Evolutionary conservation across 2,113 vertebrate species (phyloP), one percentile per base, ranked within the genome.

Genomic region (Salvelinus alpinus): DNA sequence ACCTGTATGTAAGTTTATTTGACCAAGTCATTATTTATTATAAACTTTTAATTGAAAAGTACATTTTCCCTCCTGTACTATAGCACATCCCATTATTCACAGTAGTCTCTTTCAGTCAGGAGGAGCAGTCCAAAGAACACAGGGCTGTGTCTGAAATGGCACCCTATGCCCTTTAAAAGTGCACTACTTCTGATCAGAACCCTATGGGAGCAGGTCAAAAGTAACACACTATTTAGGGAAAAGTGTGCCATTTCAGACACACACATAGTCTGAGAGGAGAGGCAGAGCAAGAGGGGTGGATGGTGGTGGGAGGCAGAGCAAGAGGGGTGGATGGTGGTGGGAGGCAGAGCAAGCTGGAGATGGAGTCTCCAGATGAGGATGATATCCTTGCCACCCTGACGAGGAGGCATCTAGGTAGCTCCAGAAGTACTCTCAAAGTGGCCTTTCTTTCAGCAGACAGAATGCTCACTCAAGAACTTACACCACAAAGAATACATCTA

Each of bases 31-130:
- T 9, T 11, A 11, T 94, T 65, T 80, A 11, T 44, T 44, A 44
- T 44, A 44, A 81, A 78, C 78, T 60, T 34, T 87, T 79, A 75
- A 73, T 84, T 78, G 38, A 80, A 91, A 90, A 91, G 80, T 82
- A 89, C 8, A 44, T 44, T 11, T 44, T 44, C 38, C 9, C 38
- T 11, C 9, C 38, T 44, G 64, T 84, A 80, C 75, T 88, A 84
- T 1, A 69, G 78, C 81, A 73, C 38, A 44, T 44, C 38, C 38
- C 69, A 71, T 78, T 71, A 70, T 85, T 88, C 77, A 87, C 84
- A 87, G 78, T 81, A 76, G 81, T 73, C 80, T 82, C 79, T 13
- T 4, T 59, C 73, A 54, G 64, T 68, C 16, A 38, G 38, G 31
- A 70, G 38, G 44, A 65, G 70, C 60, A 73, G 68, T 69, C 29